Conservation (phyloP, 2,113 vertebrate genomes). For the Tachycineta bicolor region DNA sequence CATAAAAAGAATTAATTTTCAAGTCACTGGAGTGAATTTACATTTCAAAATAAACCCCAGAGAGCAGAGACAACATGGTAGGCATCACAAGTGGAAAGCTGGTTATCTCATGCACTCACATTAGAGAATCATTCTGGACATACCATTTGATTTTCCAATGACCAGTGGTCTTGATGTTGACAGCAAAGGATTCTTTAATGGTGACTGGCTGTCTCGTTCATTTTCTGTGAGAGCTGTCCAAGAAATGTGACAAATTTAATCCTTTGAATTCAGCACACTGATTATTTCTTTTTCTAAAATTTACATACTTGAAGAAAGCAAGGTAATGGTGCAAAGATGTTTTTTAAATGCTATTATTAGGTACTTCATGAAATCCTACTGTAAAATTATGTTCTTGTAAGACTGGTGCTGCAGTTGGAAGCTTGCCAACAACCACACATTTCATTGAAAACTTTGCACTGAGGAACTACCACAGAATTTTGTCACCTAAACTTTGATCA, state of each 20-base stretch:
- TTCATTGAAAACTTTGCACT: neutral
- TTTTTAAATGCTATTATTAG: neutral
- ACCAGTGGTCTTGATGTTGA: conserved; percentile 87
- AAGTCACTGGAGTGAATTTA: neutral
- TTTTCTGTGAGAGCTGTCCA: conserved; percentile 85
- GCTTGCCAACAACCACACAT: neutral
- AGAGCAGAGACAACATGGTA: neutral
- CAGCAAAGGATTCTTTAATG: conserved; percentile 84
- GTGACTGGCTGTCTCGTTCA: conserved; percentile 83
- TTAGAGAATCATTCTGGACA: neutral
- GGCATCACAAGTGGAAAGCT: neutral
- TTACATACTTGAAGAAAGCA: neutral
- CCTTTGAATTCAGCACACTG: neutral
- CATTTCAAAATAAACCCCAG: neutral
- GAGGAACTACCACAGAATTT: neutral
- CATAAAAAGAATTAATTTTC: neutral
- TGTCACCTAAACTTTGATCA: neutral
- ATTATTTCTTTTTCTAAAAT: neutral
- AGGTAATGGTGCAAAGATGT: neutral
- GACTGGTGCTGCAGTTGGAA: neutral
- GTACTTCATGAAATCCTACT: neutral
- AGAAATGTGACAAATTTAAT: neutral
- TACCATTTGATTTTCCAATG: conserved; percentile 82
- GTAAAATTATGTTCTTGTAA: neutral
- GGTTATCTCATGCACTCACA: accelerated